Conservation (phyloP, 2,888 invertebrate species). For the Polyommatus iphigenia region DNA sequence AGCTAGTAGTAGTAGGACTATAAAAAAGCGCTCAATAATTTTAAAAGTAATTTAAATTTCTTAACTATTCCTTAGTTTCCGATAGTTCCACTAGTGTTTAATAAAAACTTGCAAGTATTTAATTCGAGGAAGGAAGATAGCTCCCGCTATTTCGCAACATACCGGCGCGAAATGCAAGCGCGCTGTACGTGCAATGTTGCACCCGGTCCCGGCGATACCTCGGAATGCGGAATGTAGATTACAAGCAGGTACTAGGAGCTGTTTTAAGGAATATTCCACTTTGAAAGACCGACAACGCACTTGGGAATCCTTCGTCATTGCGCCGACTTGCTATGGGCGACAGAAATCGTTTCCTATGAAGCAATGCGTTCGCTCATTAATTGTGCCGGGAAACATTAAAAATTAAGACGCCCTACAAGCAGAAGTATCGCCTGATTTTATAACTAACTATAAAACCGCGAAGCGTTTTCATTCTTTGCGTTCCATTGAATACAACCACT, state of each 20-base stretch:
- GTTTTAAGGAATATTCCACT: not conserved
- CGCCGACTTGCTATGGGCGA: not conserved
- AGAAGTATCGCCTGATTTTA: no score
- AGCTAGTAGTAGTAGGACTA: not conserved
- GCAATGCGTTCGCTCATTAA: not conserved
- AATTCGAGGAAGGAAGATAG: not conserved
- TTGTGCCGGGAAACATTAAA: no score
- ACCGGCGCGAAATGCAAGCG: not conserved
- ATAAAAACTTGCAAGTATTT: not conserved
- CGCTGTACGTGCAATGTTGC: not conserved
- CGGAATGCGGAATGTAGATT: constrained; percentile 3
- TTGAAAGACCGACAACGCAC: not conserved
- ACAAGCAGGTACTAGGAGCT: not conserved
- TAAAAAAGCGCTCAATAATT: no score
- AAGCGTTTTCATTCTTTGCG: not conserved
- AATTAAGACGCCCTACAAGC: no score
- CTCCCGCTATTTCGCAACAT: not conserved
- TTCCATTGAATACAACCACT: no score
- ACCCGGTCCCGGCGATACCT: not conserved
- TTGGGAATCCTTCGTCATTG: not conserved
- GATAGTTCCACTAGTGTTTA: not conserved
- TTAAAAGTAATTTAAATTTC: not conserved
- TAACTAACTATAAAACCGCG: not conserved
- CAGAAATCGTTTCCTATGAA: not conserved
- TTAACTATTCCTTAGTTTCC: not conserved